Base-by-base conservation (phyloP, 2,797 vertebrate genomes). In the Sardinella longiceps region DNA sequence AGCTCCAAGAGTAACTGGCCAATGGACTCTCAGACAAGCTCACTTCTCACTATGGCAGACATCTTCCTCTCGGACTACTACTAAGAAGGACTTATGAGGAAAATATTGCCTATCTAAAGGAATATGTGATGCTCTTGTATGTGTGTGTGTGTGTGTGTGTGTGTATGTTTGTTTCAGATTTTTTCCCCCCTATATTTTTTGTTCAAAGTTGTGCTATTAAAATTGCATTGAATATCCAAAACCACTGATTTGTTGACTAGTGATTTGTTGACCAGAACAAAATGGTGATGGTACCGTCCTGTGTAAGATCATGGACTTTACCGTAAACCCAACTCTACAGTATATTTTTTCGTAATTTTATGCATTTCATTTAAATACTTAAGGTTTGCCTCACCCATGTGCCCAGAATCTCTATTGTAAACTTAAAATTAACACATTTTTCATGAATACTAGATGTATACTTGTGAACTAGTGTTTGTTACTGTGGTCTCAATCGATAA, bases 1-100 rank as follows among this genome's bases (percentile, higher is more conserved):
- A 87, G 51, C 51, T 84, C 23, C 82, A 80, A 46, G 83, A 87
- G 70, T 87, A 84, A 56, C 12, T 23, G 5, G 18, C 66, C 63
- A 1, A 5, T 33, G 20, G 66, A 53, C 25, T 2, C 5, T 12
- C 23, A 37, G 66, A 39, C 6, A 33, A 25, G 70, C 66, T 80
- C 46, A 23, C 33, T n/a, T 20, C 43, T 33, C 66, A 3, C 53
- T 77, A 20, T 28, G 70, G 28, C 70, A 77, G 18, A 15, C 30
- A 15, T 30, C 30, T 43, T 12, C 20, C 70, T 39, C 70, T 23
- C 33, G 23, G 33, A 77, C 37, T 20, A 6, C 70, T 20, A 33
- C n/a, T n/a, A 43, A 37, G 70, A 77, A 23, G 37, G 70, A 37
- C 70, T 43, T 43, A 6, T 18, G 70, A 5, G 37, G 33, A 20